These are phyloP conservation scores for Coracopsis vasa DNA, from an alignment of 2,113 vertebrate species.

Conservation along the genomic window DNA sequence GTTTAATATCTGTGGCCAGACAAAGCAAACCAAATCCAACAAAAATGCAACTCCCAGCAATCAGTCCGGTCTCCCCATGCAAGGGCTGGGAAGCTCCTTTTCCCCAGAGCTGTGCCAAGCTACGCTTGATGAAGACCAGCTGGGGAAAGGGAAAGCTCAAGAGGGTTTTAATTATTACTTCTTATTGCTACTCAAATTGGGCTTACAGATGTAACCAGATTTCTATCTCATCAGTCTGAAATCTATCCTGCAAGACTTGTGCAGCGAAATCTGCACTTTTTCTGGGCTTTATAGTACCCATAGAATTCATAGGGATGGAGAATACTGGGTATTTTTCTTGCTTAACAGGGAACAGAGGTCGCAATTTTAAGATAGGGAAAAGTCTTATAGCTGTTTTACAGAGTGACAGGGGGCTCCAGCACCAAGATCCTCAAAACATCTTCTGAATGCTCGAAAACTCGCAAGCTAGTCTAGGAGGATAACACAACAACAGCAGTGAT, in stretches of 20 bases:
- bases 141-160: neutral
- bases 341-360: neutral
- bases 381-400: neutral
- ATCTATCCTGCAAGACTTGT: neutral
- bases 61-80: neutral
- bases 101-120: neutral
- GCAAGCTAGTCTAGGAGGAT: neutral
- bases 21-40: neutral
- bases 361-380: neutral
- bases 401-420: neutral
- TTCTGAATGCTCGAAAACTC: neutral
- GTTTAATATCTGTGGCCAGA: neutral
- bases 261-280: neutral
- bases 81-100: neutral
- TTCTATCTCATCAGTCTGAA: neutral
- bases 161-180: neutral
- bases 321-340: neutral
- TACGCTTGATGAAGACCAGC: neutral
- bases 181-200: neutral
- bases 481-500: neutral
- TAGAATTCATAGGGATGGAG: rapidly evolving
- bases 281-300: neutral
- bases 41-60: neutral
- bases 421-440: neutral
- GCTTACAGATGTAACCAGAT: neutral